Percentiles rank a stretch among this genome's conserved stretches.
These are phyloP conservation scores for Pelobates cultripes DNA, from an alignment of 2,797 vertebrate species.

Conservation along the genomic window DNA sequence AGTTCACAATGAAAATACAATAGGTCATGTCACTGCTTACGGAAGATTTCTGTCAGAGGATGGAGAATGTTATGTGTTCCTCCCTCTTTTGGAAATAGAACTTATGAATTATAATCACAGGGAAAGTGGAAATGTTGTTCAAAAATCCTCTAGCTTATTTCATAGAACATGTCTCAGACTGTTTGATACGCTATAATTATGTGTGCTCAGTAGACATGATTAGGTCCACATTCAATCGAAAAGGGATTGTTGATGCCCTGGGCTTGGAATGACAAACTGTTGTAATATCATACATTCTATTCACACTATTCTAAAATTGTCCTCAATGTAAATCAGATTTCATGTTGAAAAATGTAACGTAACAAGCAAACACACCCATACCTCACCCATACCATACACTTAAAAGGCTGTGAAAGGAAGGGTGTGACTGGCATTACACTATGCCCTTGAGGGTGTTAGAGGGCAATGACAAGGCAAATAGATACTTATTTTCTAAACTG, in stretches of 20 bases:
- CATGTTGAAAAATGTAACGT: neutral
- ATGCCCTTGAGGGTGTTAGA: constrained; percentile 7
- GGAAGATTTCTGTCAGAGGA: no score
- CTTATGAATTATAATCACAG: no score
- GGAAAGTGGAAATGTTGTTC: no score
- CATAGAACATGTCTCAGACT: no score
- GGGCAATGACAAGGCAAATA: neutral
- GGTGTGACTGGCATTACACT: constrained; percentile 23
- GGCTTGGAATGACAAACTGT: neutral
- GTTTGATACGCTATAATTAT: no score
- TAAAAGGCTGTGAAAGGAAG: constrained; percentile 20
- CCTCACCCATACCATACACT: neutral
- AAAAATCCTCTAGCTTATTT: no score
- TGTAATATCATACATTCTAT: neutral
- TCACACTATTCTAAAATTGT: neutral
- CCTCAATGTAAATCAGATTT: neutral
- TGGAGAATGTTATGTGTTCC: no score
- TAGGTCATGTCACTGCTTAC: no score
- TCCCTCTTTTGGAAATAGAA: no score
- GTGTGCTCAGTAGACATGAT: no score
- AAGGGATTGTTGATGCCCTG: neutral
- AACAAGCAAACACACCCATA: constrained; percentile 20
- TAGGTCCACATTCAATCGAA: no score
- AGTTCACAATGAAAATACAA: neutral
- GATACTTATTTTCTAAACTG: neutral